Conservation (phyloP, 2,797 vertebrate genomes). For the Oceanodroma leucorhoa region DNA sequence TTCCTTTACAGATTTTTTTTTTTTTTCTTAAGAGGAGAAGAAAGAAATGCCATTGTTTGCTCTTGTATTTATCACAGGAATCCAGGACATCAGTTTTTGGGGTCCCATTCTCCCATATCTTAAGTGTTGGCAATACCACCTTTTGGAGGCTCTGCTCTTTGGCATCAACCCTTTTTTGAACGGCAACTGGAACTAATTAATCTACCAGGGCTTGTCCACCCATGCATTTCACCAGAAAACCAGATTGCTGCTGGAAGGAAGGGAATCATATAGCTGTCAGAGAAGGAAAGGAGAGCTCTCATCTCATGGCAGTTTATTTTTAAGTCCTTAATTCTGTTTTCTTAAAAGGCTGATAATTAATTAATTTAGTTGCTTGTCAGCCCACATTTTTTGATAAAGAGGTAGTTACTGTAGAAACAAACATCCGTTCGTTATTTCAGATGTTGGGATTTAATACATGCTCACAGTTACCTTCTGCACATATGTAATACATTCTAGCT, state of each 20-base stretch:
- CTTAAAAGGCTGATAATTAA: not conserved
- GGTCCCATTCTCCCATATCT: not conserved
- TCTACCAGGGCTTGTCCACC: not conserved
- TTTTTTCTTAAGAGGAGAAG: not conserved
- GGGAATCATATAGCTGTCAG: not conserved
- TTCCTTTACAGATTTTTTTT: not conserved
- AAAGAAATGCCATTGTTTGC: not conserved
- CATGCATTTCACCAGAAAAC: not conserved
- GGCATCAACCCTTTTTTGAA: not conserved
- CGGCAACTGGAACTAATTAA: not conserved
- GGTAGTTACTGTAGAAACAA: not conserved
- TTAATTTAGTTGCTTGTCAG: not conserved
- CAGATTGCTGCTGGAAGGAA: not conserved
- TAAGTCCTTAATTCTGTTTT: not conserved
- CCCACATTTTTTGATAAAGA: not conserved
- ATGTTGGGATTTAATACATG: not conserved
- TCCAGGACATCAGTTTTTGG: not conserved
- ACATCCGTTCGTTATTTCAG: not conserved
- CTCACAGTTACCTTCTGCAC: slow-evolving; percentile 25
- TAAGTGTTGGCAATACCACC: not conserved
- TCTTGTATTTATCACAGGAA: not conserved
- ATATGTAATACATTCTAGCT: slow-evolving; percentile 48
- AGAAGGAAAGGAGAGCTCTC: not conserved
- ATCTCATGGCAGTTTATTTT: not conserved
- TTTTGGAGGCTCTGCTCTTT: not conserved